phyloP scores from a whole-genome alignment of 2,888 invertebrate species.

The Podotricha telesiphe region DNA sequence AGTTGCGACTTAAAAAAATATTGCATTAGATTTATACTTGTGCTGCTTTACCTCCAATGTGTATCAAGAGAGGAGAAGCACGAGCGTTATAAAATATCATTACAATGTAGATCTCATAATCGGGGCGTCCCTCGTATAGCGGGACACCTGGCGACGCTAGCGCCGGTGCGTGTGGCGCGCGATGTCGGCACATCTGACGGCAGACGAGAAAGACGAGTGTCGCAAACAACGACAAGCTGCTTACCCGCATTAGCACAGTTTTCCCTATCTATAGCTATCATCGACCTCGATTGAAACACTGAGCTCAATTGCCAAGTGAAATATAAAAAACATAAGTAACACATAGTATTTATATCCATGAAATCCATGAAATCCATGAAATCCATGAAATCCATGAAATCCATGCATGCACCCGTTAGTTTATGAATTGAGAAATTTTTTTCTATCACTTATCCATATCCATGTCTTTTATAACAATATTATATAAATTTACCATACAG shows the following conservation, averaged over 20 bases:
- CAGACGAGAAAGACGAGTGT: slow-evolving; percentile 35
- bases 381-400: too few relatives aligned
- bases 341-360: slow-evolving; percentile 78
- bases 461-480: slow-evolving; percentile 80
- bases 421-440: slow-evolving; percentile 80
- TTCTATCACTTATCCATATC: slow-evolving; percentile 76
- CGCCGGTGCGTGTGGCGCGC: slow-evolving; percentile 25
- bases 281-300: slow-evolving; percentile 76
- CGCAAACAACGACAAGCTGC: slow-evolving; percentile 55
- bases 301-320: slow-evolving; percentile 75
- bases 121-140: slow-evolving; percentile 11
- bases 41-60: slow-evolving; percentile 13
- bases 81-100: slow-evolving; percentile 3
- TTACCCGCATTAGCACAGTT: slow-evolving; percentile 55
- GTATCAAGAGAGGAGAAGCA: slow-evolving; percentile 1
- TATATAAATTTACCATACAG: slow-evolving; percentile 79
- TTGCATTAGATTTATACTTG: slow-evolving; percentile 16
- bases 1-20: slow-evolving; percentile 25
- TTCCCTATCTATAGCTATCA: slow-evolving; percentile 48
- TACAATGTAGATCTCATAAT: slow-evolving; percentile 5
- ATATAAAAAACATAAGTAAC: slow-evolving; percentile 84
- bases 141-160: slow-evolving; percentile 19
- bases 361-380: too few relatives aligned
- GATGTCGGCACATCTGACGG: slow-evolving; percentile 32
- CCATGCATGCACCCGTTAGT: slow-evolving; percentile 83